These are phyloP conservation scores for Lamellibrachia columna DNA, from an alignment of 2,888 invertebrate genomes.

Conservation along the genomic window DNA sequence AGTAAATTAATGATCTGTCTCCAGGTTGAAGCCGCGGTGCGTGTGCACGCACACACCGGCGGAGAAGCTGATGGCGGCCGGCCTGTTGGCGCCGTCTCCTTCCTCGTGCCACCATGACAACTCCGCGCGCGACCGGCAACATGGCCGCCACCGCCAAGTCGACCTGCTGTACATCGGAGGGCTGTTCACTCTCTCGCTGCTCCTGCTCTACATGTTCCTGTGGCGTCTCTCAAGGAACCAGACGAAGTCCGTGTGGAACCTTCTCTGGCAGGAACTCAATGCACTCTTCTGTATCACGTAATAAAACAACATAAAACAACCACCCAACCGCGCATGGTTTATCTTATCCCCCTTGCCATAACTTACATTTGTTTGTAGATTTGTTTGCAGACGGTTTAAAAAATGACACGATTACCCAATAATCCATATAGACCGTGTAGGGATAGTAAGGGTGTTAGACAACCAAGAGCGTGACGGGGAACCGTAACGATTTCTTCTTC, in stretches of 20 bases:
- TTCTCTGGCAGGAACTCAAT: neutral
- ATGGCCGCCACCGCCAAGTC: neutral
- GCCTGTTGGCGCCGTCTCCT: neutral
- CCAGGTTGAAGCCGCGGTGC: neutral
- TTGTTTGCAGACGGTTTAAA: no score
- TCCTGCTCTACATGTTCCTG: neutral
- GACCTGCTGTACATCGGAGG: neutral
- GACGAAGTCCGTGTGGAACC: neutral
- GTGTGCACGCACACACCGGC: neutral
- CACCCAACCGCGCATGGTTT: no score
- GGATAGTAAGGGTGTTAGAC: no score
- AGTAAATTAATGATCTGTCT: no score
- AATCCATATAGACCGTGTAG: no score
- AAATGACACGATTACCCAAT: no score
- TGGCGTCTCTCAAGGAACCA: neutral
- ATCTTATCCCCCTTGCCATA: no score
- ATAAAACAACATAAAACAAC: neutral
- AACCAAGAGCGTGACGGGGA: no score
- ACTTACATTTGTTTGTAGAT: no score
- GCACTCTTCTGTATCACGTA: neutral
- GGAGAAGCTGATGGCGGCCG: neutral
- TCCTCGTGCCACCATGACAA: neutral
- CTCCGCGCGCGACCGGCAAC: neutral
- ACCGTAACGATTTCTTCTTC: no score
- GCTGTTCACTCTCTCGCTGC: neutral